Evolutionary conservation across 2,888 invertebrate species (phyloP).

Genomic region (Erebia aethiops): DNA sequence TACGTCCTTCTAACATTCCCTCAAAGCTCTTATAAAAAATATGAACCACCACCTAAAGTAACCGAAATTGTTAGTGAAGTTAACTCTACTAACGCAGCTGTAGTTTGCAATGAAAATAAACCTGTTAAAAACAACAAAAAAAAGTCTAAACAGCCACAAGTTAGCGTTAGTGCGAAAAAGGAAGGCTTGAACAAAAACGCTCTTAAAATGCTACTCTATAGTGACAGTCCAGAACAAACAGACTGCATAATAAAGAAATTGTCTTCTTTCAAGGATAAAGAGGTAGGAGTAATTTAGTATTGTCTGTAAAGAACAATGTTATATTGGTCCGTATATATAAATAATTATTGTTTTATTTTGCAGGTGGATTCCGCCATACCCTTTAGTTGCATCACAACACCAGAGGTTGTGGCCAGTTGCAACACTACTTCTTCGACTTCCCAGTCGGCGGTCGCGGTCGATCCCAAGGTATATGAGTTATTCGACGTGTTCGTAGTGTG

Average conservation of each 20-base stretch:
- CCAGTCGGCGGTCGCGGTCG: slow-evolving; percentile 62
- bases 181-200: slow-evolving; percentile 53
- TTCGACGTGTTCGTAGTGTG: neutral
- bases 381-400: slow-evolving; percentile 80
- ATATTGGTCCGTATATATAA: neutral
- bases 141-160: slow-evolving; percentile 32
- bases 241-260: slow-evolving; percentile 33
- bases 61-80: slow-evolving; percentile 46
- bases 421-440: slow-evolving; percentile 68
- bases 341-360: slow-evolving; percentile 44
- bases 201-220: slow-evolving; percentile 64
- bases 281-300: slow-evolving; percentile 58
- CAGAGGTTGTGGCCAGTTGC: slow-evolving; percentile 76
- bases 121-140: slow-evolving; percentile 42
- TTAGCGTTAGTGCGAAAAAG: slow-evolving; percentile 10
- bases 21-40: slow-evolving; percentile 48
- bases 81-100: slow-evolving; percentile 44
- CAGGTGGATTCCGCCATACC: slow-evolving; percentile 79
- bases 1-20: slow-evolving; percentile 66
- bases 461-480: slow-evolving; percentile 63
- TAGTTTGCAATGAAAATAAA: slow-evolving; percentile 37
- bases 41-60: slow-evolving; percentile 42
- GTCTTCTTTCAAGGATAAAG: slow-evolving; percentile 50
- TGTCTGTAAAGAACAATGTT: neutral
- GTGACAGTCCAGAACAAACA: slow-evolving; percentile 52